phyloP scores from a whole-genome alignment of 2,797 vertebrate genomes.

The Orestias chungarensis region DNA sequence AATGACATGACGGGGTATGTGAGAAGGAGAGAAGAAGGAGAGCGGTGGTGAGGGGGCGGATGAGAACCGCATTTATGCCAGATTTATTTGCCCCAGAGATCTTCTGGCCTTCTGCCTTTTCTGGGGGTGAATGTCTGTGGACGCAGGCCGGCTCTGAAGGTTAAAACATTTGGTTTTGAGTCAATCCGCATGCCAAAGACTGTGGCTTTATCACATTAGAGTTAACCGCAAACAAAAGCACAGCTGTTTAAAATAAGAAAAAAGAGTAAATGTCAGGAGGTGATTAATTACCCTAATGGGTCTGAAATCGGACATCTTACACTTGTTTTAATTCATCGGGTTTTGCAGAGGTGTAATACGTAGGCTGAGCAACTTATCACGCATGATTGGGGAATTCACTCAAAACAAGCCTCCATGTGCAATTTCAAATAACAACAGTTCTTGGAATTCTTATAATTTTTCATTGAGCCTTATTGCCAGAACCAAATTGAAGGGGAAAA shows the following conservation, averaged over 20 bases:
- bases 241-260: conserved; percentile 38
- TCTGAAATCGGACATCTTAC: conserved; percentile 32
- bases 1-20: conserved; percentile 62
- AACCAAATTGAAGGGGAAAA: conserved; percentile 52
- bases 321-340: conserved; percentile 18
- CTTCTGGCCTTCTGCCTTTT: conserved; percentile 48
- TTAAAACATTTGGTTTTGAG: conserved; percentile 46
- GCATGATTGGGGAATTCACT: conserved; percentile 40
- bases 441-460: conserved; percentile 52
- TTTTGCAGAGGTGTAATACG: conserved; percentile 24
- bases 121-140: conserved; percentile 26
- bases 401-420: conserved; percentile 28
- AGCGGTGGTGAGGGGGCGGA: conserved; percentile 32
- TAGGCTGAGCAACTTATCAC: conserved; percentile 46
- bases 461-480: conserved; percentile 42
- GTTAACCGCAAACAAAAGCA: conserved; percentile 35
- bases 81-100: conserved; percentile 62
- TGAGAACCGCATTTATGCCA: conserved; percentile 40
- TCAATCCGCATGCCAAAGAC: conserved; percentile 38
- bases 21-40: conserved; percentile 36
- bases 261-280: conserved; percentile 36
- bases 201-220: conserved; percentile 56
- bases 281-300: conserved; percentile 35
- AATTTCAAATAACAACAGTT: conserved; percentile 58
- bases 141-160: conserved; percentile 12